Evolutionary conservation across 2,888 invertebrate genomes (phyloP), one percentile per base, ranked within the genome.

Genomic region (Lycocerus yunnanus): DNA sequence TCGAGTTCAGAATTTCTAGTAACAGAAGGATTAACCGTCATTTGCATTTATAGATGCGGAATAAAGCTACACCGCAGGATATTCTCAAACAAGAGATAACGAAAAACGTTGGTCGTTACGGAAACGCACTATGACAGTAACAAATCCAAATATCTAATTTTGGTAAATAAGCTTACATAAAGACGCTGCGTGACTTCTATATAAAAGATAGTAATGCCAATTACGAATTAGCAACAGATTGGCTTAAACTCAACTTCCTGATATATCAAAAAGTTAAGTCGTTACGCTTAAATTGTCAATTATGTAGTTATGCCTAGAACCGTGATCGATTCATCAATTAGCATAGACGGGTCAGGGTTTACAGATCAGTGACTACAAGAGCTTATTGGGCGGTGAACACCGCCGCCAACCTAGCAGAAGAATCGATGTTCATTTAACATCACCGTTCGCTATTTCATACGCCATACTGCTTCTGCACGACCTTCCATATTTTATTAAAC

Each of bases 291-390:
- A 72, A 72, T 74, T 73, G 73, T 77, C 78, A 74, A 75, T 78
- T 78, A 77, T 75, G 58, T 66, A 65, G 68, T 72, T 72, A 73
- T 73, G 75, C 75, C 68, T 69, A 69, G 63, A 76, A 67, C 73
- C 65, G 21, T 72, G 69, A 78, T 78, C 77, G 78, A 78, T 78
- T 78, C 73, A 76, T 74, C 76, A 78, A 78, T 78, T 78, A 77
- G 71, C 77, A 78, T 77, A 78, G 73, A 63, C 69, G 73, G 75
- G 77, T 77, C 76, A 74, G 72, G 76, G 72, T 73, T 76, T 74
- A 73, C 78, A 75, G 74, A 74, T 73, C 77, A 75, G 71, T 78
- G 76, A 68, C 69, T 74, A 60, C 70, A 68, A 74, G 69, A 69
- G 73, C 67, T 69, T 77, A 75, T 72, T 74, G 75, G 78, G 76